Conservation (phyloP, 1,140 invertebrate species). For the Brachionus sp. region DNA sequence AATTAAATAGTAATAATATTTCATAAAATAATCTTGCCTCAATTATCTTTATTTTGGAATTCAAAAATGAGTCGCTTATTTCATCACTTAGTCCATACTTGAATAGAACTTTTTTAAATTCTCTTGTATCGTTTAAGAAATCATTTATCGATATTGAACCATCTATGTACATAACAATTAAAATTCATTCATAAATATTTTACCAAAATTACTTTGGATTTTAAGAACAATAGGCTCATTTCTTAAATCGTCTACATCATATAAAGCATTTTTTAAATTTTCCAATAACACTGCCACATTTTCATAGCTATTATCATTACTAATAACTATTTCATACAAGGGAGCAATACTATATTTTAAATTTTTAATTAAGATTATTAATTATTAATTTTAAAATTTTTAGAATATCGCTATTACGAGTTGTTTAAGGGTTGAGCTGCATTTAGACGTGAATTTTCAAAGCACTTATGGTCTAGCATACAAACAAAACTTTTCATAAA, state of each 20-base stretch:
- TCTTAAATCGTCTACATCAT: conserved; percentile 34
- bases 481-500: conserved; percentile 46
- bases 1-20: not conserved
- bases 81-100: conserved; percentile 6
- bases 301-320: conserved; percentile 40
- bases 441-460: conserved; percentile 31
- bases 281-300: conserved; percentile 11
- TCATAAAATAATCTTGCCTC: not conserved
- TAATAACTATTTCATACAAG: conserved; percentile 38
- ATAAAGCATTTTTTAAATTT: conserved; percentile 39
- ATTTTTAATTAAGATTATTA: too few relatives aligned
- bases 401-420: not conserved
- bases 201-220: conserved; percentile 12
- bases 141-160: conserved; percentile 39
- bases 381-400: not conserved
- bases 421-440: not conserved
- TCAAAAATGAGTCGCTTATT: not conserved
- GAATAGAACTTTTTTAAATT: conserved; percentile 6
- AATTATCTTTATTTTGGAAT: conserved; percentile 39
- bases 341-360: not conserved
- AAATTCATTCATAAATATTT: not conserved
- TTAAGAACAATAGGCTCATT: conserved; percentile 32
- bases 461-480: conserved; percentile 42
- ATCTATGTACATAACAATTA: not conserved
- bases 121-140: conserved; percentile 31